Evolutionary conservation across 2,888 invertebrate genomes (phyloP).

Genomic region (Ormyrus nitidulus): DNA sequence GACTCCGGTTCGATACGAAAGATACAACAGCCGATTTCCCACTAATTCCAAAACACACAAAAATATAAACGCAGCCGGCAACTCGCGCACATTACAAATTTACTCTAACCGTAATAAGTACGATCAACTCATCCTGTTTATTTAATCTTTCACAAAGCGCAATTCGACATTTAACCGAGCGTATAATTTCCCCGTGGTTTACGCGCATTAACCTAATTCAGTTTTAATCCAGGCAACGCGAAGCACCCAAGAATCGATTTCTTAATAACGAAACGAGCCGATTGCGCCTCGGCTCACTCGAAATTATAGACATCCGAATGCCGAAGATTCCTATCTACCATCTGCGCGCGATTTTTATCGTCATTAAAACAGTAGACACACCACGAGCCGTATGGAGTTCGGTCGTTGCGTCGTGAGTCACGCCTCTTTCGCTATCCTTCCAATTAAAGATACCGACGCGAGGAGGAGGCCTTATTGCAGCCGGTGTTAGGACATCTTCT

Average conservation of each 20-base stretch:
- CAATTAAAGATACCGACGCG: slow-evolving; percentile 62
- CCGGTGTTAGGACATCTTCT: slow-evolving; percentile 51
- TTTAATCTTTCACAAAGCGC: too few species aligned
- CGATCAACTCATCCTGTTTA: too few species aligned
- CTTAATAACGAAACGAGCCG: slow-evolving; percentile 35
- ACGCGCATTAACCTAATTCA: slow-evolving; percentile 42
- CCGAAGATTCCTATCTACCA: slow-evolving; percentile 48
- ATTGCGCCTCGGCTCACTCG: slow-evolving; percentile 43
- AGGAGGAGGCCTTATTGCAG: slow-evolving; percentile 41
- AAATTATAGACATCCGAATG: slow-evolving; percentile 51
- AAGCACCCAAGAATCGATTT: slow-evolving; percentile 47
- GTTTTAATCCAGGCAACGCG: slow-evolving; percentile 36
- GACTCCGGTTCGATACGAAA: too few species aligned
- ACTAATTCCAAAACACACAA: too few species aligned
- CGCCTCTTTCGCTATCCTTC: slow-evolving; percentile 60
- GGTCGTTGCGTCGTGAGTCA: slow-evolving; percentile 47
- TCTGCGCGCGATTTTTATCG: slow-evolving; percentile 50
- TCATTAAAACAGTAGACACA: slow-evolving; percentile 54
- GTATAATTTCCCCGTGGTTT: slow-evolving; percentile 24
- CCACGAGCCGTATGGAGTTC: slow-evolving; percentile 34
- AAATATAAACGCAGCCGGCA: too few species aligned
- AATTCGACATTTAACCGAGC: background rate
- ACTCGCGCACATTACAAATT: too few species aligned
- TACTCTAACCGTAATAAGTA: too few species aligned
- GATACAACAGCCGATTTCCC: too few species aligned